Evolutionary conservation across 1,140 invertebrate genomes (phyloP).

Genomic region (Micrasema minimum): DNA sequence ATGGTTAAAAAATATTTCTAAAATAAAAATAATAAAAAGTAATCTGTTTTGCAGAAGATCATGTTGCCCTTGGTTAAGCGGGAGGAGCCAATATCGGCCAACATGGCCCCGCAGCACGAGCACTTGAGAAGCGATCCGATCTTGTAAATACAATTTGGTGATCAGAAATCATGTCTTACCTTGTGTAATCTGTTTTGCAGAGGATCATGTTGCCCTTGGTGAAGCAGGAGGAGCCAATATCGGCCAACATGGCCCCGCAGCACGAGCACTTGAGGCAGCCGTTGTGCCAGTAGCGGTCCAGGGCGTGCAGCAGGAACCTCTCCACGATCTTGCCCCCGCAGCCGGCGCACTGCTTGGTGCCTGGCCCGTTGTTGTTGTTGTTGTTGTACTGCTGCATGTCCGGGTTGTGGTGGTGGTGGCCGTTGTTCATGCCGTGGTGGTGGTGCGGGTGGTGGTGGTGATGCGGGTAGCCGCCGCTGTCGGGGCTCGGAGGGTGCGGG

Average conservation of each 20-base stretch:
- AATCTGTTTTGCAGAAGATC: constrained; percentile 94
- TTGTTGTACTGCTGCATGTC: constrained; percentile 56
- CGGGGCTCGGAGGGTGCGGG: constrained; percentile 74
- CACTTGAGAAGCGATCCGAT: no score
- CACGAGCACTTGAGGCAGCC: constrained; percentile 92
- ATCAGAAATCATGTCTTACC: constrained; percentile 70
- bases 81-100: constrained; percentile 88
- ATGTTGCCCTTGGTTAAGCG: constrained; percentile 92
- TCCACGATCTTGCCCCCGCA: constrained; percentile 86
- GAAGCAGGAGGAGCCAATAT: constrained; percentile 90
- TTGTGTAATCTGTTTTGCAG: constrained; percentile 93
- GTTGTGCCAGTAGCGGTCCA: constrained; percentile 94
- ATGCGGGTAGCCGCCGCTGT: constrained; percentile 61
- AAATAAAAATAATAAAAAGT: no score
- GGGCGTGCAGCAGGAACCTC: constrained; percentile 85
- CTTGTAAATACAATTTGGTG: no score
- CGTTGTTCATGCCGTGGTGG: constrained; percentile 21
- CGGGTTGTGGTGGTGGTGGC: constrained; percentile 28
- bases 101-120: constrained; percentile 83
- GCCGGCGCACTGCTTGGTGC: constrained; percentile 73
- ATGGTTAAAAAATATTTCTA: no score
- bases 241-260: constrained; percentile 86
- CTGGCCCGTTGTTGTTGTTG: constrained; percentile 70
- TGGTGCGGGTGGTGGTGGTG: constrained; percentile 54
- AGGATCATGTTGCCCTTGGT: constrained; percentile 92